Evolutionary conservation across 2,797 vertebrate species (phyloP).

Genomic region (Scleropages formosus): DNA sequence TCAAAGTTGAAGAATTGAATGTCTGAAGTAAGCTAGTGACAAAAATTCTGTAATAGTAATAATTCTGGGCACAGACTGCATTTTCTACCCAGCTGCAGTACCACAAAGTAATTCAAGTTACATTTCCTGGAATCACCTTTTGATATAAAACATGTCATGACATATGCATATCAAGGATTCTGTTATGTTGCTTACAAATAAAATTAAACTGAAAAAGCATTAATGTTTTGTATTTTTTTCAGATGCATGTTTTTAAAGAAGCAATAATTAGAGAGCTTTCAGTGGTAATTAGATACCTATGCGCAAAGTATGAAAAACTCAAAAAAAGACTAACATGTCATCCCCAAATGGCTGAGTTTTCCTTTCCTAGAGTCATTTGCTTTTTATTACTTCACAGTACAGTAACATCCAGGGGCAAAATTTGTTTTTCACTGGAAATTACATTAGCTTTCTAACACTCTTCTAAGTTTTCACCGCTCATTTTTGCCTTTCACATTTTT

Average conservation of each 20-base stretch:
- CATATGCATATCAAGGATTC: slow-evolving; percentile 16
- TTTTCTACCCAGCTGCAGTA: neutral
- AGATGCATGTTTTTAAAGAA: neutral
- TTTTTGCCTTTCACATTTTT: too few species aligned
- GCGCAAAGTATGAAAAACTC: too few species aligned
- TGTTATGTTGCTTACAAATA: slow-evolving; percentile 20
- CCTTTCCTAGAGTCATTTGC: too few species aligned
- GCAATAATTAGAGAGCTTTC: too few species aligned
- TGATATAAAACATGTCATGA: neutral
- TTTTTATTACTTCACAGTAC: too few species aligned
- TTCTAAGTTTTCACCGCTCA: too few species aligned
- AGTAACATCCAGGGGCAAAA: too few species aligned
- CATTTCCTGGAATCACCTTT: slow-evolving; percentile 21
- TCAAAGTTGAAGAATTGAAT: neutral
- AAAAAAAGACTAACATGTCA: too few species aligned
- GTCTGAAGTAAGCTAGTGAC: neutral
- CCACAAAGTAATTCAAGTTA: slow-evolving; percentile 2
- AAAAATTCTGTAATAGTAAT: neutral
- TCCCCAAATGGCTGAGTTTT: too few species aligned
- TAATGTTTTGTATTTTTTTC: neutral
- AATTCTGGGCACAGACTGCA: neutral
- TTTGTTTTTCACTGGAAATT: too few species aligned
- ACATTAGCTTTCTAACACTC: too few species aligned
- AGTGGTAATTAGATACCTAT: too few species aligned
- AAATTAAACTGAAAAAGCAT: slow-evolving; percentile 20